phyloP scores from a whole-genome alignment of 2,113 vertebrate species.

The Bucco capensis region DNA sequence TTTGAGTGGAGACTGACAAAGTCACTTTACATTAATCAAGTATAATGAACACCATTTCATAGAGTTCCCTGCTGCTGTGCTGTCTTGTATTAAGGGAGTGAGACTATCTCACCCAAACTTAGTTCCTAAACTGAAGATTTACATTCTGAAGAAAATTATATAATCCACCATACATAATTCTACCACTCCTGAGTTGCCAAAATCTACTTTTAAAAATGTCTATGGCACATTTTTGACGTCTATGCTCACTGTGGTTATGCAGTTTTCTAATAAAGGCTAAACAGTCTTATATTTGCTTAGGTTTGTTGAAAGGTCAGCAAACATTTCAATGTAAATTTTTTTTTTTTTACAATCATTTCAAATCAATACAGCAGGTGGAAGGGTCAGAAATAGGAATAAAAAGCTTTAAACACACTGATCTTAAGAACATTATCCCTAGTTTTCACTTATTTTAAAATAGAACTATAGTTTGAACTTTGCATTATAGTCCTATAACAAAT shows the following conservation, averaged over 20 bases:
- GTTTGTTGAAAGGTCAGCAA: neutral
- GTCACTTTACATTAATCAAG: neutral
- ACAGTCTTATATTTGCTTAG: neutral
- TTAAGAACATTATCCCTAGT: neutral
- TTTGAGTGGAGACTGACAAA: neutral
- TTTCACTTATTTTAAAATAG: neutral
- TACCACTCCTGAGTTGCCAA: neutral
- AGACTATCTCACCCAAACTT: neutral
- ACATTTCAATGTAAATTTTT: neutral
- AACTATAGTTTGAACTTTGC: neutral
- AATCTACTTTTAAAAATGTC: neutral
- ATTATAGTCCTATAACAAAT: neutral
- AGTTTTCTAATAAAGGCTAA: neutral
- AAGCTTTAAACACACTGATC: neutral
- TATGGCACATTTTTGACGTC: neutral
- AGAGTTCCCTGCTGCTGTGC: neutral
- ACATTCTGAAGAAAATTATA: neutral
- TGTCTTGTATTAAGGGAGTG: neutral
- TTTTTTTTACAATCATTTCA: neutral
- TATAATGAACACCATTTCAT: neutral
- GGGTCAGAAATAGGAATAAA: neutral
- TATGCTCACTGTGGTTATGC: neutral
- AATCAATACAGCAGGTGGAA: neutral
- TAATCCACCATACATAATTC: neutral
- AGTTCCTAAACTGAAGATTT: neutral